Conservation (phyloP, 1,140 invertebrate genomes). For the Globodera ellingtonae region DNA sequence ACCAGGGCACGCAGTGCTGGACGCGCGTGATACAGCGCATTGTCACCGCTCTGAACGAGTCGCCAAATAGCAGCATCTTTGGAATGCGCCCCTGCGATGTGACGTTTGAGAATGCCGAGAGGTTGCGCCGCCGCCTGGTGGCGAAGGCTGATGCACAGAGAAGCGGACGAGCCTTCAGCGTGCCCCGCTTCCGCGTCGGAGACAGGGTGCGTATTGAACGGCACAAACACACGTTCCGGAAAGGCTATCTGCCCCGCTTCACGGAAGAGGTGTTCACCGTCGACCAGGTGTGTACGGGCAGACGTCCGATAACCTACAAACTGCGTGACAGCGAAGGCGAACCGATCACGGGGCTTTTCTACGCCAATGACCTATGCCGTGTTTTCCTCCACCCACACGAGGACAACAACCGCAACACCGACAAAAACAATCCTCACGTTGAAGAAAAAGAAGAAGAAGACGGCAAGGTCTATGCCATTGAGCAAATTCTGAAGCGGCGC, state of each 20-base stretch:
- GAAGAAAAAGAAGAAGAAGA: neutral
- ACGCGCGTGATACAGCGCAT: slow-evolving; percentile 40
- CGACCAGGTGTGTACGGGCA: neutral
- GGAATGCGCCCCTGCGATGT: slow-evolving; percentile 33
- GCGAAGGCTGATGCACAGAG: neutral
- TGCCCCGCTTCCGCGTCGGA: neutral
- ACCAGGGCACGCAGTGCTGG: slow-evolving; percentile 37
- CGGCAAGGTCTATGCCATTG: slow-evolving; percentile 27
- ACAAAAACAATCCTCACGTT: too few species aligned
- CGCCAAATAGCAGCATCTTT: slow-evolving; percentile 30
- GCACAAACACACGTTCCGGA: slow-evolving; percentile 12
- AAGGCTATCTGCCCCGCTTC: slow-evolving; percentile 27
- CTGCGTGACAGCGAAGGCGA: neutral
- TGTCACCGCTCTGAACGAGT: slow-evolving; percentile 35
- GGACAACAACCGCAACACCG: neutral
- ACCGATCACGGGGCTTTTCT: slow-evolving; percentile 17
- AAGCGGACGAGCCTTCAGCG: neutral
- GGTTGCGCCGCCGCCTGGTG: neutral
- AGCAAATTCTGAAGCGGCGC: neutral
- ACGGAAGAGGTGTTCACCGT: slow-evolving; percentile 35
- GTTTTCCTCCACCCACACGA: neutral
- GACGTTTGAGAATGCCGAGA: slow-evolving; percentile 29
- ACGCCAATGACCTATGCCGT: slow-evolving; percentile 15
- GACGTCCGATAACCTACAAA: neutral
- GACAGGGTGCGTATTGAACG: slow-evolving; percentile 22